These are phyloP conservation scores for Sphaeridia pumilis DNA, from an alignment of 2,888 invertebrate species.

Conservation along the genomic window DNA sequence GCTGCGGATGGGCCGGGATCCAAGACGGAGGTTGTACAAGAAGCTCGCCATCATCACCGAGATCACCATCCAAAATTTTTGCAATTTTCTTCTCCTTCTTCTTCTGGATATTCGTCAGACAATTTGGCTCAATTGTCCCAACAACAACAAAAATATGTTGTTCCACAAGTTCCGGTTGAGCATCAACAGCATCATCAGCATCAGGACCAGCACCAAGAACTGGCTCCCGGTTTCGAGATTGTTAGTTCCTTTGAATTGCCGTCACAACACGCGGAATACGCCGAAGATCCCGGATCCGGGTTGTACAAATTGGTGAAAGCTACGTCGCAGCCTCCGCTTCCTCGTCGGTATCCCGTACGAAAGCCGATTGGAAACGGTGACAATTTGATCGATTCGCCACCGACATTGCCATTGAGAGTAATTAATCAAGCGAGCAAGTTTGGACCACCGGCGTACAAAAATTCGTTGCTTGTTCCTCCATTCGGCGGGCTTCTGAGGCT, in stretches of 20 bases:
- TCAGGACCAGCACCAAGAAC: background rate
- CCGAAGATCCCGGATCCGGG: conserved; percentile 4
- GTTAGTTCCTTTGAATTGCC: conserved; percentile 10
- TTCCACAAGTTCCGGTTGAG: background rate
- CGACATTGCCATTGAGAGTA: too few species aligned
- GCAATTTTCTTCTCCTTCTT: too few species aligned
- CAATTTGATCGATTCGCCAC: too few species aligned
- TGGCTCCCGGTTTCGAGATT: conserved; percentile 4
- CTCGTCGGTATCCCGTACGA: background rate
- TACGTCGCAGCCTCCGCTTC: background rate
- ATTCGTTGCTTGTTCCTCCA: too few species aligned
- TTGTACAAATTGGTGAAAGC: background rate
- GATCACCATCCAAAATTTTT: too few species aligned
- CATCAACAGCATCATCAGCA: background rate
- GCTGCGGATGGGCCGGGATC: background rate
- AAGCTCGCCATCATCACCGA: background rate
- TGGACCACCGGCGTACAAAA: background rate
- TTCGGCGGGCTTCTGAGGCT: too few species aligned
- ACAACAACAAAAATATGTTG: background rate
- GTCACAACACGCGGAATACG: conserved; percentile 5
- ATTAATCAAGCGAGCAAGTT: background rate
- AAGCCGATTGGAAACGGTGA: too few species aligned
- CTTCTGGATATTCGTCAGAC: too few species aligned
- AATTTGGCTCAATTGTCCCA: too few species aligned
- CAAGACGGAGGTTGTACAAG: background rate